Evolutionary conservation across 2,888 invertebrate genomes (phyloP).

Genomic region (Leptodirus hochenwartii): DNA sequence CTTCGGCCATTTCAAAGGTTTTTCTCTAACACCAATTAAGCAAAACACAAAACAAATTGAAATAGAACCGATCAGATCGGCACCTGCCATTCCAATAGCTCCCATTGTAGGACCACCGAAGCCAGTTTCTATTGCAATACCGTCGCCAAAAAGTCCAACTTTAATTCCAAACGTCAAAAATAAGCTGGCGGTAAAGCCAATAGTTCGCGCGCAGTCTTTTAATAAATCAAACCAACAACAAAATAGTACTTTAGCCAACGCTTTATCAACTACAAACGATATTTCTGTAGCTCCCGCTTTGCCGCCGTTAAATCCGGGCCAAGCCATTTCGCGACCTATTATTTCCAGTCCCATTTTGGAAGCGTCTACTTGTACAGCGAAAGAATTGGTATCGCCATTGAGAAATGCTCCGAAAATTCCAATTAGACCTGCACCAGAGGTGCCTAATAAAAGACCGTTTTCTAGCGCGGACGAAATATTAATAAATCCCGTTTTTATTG

Average conservation of each 20-base stretch:
- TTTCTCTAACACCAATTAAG: conserved; percentile 51
- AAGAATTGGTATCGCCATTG: conserved; percentile 48
- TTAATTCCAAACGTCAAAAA: no score
- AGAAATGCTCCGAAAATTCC: conserved; percentile 34
- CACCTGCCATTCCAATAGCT: conserved; percentile 23
- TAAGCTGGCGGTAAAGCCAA: no score
- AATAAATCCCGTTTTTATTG: conserved; percentile 16
- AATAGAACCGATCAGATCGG: conserved; percentile 43
- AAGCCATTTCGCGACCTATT: conserved; percentile 47
- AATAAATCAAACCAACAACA: conserved; percentile 27
- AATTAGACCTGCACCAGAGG: conserved; percentile 37
- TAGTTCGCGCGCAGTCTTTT: no score
- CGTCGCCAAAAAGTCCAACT: no score
- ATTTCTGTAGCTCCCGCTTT: conserved; percentile 29
- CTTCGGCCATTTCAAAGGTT: conserved; percentile 78
- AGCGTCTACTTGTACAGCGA: conserved; percentile 62
- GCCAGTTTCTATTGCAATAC: no score
- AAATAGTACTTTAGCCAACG: conserved; percentile 26
- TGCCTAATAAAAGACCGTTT: conserved; percentile 34
- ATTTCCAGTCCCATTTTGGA: conserved; percentile 70
- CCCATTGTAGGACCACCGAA: no score
- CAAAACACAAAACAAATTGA: conserved; percentile 21
- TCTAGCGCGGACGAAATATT: conserved; percentile 22
- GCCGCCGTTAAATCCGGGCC: conserved; percentile 44
- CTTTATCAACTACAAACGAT: conserved; percentile 23